Evolutionary conservation across 2,888 invertebrate species (phyloP), one percentile per base, ranked within the genome.

Genomic region (Mycalesis mineus): DNA sequence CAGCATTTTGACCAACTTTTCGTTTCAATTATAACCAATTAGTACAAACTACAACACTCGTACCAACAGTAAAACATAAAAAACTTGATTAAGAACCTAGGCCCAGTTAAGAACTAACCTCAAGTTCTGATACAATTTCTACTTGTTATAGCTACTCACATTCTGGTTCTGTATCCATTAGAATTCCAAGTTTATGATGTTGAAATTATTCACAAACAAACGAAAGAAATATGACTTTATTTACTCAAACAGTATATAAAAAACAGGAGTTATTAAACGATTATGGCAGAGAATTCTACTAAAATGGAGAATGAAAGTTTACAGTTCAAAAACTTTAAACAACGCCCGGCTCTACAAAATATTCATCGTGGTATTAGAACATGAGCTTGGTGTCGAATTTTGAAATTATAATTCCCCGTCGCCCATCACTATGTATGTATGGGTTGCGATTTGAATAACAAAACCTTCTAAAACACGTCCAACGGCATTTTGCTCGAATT

Each of bases 341-440:
- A 33, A 48, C 54, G 48, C 37, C 37, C 49, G 47, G 50, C 17
- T 17, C 51, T 58, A 64, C 48, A 60, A 63, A 54, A 61, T 72
- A 71, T 71, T 69, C 69, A 67, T 55, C 58, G 63, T 56, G 57
- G 62, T 60, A 70, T 71, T 75, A 72, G 72, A 70, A 71, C 66
- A 61, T 60, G 69, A 63, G 69, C 68, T 47, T 67, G 77, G 78
- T 75, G 77, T 63, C 77, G 61, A 22, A 22, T 67, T 76, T 84
- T 83, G 80, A 83, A 84, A 85, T 85, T 86, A 76, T 84, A 87
- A 88, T 87, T 66, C 64, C 68, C 68, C 60, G 73, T 73, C 76
- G 65, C 57, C 53, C 61, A 73, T 76, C 67, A 74, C 69, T 83
- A 84, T 83, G 80, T 78, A 84, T 81, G 80, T 78, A 84, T 81